Conservation (phyloP, 1,140 invertebrate species). For the Formica selysi region DNA sequence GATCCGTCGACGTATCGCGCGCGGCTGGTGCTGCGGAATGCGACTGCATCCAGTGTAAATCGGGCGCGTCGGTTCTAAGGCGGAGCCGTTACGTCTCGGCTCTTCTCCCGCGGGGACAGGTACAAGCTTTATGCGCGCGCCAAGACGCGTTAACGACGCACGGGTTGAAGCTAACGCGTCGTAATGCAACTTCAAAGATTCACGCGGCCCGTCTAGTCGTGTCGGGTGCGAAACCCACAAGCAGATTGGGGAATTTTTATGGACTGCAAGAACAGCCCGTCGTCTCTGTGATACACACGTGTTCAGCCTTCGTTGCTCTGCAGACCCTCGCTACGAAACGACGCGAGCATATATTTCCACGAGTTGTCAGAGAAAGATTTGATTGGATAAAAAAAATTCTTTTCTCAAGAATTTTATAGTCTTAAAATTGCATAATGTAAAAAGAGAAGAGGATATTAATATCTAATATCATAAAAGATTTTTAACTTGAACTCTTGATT, state of each 20-base stretch:
- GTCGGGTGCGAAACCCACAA: neutral
- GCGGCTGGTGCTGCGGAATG: slow-evolving; percentile 6
- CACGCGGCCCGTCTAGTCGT: slow-evolving; percentile 13
- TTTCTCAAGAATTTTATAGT: neutral
- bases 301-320: neutral
- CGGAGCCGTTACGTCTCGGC: slow-evolving; percentile 20
- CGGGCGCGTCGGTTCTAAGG: slow-evolving; percentile 35
- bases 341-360: neutral
- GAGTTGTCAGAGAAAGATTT: neutral
- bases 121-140: slow-evolving; percentile 44
- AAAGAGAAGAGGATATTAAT: too few species aligned
- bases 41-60: slow-evolving; percentile 36
- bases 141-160: slow-evolving; percentile 46
- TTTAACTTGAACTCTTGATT: too few species aligned
- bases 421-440: neutral
- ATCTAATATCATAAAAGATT: too few species aligned
- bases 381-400: neutral
- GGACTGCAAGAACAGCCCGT: too few species aligned
- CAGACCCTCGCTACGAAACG: neutral
- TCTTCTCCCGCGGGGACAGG: slow-evolving; percentile 1
- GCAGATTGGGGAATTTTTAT: slow-evolving; percentile 36
- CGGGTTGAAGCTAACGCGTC: slow-evolving; percentile 32
- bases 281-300: neutral
- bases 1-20: neutral
- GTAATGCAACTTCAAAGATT: slow-evolving; percentile 56